Base-by-base conservation (phyloP, 2,888 invertebrate genomes). In the Drosophila mimetica region DNA sequence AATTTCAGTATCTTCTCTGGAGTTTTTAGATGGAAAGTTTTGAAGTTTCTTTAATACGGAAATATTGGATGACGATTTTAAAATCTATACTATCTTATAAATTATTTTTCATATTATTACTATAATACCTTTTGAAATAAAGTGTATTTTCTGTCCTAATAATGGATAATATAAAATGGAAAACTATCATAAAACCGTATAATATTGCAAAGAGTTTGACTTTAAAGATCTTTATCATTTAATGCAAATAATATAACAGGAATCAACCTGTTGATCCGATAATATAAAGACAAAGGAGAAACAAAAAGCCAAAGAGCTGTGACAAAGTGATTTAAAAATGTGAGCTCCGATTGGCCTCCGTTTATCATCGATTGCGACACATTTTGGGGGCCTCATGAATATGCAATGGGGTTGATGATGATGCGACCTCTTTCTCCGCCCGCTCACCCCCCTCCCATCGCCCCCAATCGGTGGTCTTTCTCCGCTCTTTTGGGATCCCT, bases 391-490 rank as follows among this genome's bases (percentile, higher is more conserved):
- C 39, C 53, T 77, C 86, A 85, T 80, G 77, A 79, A 86, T 83
- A 81, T 79, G 80, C 77, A 86, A 79, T 73, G 64, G 84, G 73
- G 59, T 59, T 75, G 70, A 65, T 34, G 59, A 42, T 34, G 59
- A 42, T 9, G 32, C 36, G 66, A 65, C 64, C 66, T 28, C 63
- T 64, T 64, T 64, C 30, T 34, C 16, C 28, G n/a, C 39, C 22
- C 11, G 37, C 11, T 39, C n/a, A 13, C 30, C 37, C 37, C 18
- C 14, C 28, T 3, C 13, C 9, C 3, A n/a, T 11, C 20, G 20
- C 41, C 46, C 58, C 32, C 59, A 34, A 32, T 18, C 11, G 13
- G 25, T 8, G 9, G 34, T 25, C 8, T 25, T n/a, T 47, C 37
- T 11, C 42, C 37, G 28, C 32, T 52, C 58, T 32, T 25, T 39